phyloP scores from a whole-genome alignment of 64 coral and sea anemone genomes.

The Acropora yongei region DNA sequence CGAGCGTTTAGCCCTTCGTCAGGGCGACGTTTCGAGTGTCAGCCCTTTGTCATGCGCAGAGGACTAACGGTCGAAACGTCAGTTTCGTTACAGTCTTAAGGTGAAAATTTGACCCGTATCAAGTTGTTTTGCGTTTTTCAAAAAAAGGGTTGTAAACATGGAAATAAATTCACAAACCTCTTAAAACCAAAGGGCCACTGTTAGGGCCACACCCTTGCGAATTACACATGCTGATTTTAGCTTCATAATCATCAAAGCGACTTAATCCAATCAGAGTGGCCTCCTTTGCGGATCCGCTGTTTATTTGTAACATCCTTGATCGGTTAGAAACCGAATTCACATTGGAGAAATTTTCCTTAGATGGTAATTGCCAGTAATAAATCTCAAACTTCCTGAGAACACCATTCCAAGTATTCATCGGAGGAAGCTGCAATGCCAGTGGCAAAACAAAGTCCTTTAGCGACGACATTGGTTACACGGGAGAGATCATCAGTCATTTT shows the following conservation, averaged over 20 bases:
- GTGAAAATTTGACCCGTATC: no score
- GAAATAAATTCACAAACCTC: neutral
- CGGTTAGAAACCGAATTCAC: neutral
- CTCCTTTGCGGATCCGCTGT: neutral
- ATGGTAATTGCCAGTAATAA: neutral
- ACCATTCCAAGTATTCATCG: constrained; percentile 18
- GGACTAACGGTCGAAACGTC: no score
- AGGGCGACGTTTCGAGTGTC: no score
- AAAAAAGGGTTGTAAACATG: no score
- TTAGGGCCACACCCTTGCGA: constrained; percentile 17
- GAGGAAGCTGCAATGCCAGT: neutral
- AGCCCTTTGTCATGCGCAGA: no score
- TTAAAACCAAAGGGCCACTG: neutral
- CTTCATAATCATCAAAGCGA: constrained; percentile 1
- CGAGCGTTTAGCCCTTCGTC: no score
- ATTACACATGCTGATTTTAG: constrained; percentile 31
- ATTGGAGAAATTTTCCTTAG: neutral
- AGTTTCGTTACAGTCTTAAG: no score
- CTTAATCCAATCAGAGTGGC: neutral
- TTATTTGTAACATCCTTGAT: neutral
- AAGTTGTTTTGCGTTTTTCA: no score
- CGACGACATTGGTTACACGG: neutral
- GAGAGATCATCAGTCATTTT: no score
- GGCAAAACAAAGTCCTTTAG: neutral
- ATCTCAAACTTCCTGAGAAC: constrained; percentile 1